Evolutionary conservation across 2,113 vertebrate species (phyloP), one percentile per base, ranked within the genome.

Genomic region (Cephalopterus ornatus): DNA sequence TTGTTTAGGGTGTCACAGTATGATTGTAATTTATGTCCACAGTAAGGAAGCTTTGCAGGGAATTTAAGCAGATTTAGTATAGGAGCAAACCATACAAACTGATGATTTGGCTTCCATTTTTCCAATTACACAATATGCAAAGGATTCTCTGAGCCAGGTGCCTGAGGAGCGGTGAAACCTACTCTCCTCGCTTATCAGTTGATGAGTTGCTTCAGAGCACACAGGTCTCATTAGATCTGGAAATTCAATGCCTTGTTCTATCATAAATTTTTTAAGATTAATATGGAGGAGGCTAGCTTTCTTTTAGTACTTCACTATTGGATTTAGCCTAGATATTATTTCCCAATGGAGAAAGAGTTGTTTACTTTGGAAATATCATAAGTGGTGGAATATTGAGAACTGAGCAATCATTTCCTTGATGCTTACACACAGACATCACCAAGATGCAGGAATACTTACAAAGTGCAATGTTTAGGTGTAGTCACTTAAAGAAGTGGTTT

Each of bases 251-350:
- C 73, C 93, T 88, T 78, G 78, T 87, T 97, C 79, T 92, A 89
- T 94, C 72, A 71, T 96, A 94, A 96, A 93, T 85, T 49, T 61
- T 97, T 97, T 80, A 96, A 61, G 70, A 92, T 90, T 94, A 94
- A 96, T 95, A 72, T 58, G 42, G 81, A 85, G 53, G 42, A 73
- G 16, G 65, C 22, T 81, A 76, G 46, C 32, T 94, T 95, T 87
- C 44, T 88, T 96, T 87, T 77, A 91, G 86, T 89, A 89, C 68
- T 70, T 68, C 79, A 76, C 62, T 91, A 73, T 92, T 94, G 93
- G 79, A 96, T 97, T 97, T 96, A 95, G 78, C 52, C 30, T 92
- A 72, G 73, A 62, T 96, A 87, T 95, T 96, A 97, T 96, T 97
- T 97, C 97, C 96, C 97, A 87, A 4, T 52, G 73, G 95, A 97